phyloP scores from a whole-genome alignment of 2,797 vertebrate species.

The Xenopus petersii region DNA sequence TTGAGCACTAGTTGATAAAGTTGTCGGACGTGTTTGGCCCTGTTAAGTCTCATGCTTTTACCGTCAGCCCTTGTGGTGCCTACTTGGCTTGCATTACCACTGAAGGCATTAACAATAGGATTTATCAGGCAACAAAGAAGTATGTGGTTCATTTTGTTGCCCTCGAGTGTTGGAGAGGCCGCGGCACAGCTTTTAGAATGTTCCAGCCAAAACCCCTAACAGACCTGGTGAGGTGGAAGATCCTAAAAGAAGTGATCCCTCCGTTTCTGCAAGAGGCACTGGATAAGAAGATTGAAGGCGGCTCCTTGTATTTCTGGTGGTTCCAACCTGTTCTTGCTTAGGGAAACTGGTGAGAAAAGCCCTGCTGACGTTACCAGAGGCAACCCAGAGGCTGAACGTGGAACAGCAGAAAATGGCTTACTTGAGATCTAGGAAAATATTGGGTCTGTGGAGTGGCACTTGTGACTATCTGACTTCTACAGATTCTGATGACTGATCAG shows the following conservation, averaged over 20 bases:
- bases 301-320: slow-evolving; percentile 82
- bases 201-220: slow-evolving; percentile 81
- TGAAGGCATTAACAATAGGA: slow-evolving; percentile 74
- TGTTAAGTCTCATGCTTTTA: slow-evolving; percentile 77
- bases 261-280: slow-evolving; percentile 76
- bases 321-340: slow-evolving; percentile 85
- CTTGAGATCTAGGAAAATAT: slow-evolving; percentile 78
- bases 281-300: slow-evolving; percentile 79
- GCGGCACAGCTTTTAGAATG: slow-evolving; percentile 79
- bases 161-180: slow-evolving; percentile 78
- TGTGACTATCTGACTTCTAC: slow-evolving; percentile 83
- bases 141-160: slow-evolving; percentile 85
- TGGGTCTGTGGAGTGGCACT: slow-evolving; percentile 77
- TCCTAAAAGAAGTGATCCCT: slow-evolving; percentile 81
- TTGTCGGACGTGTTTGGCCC: slow-evolving; percentile 75
- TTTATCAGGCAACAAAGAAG: slow-evolving; percentile 74
- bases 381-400: slow-evolving; percentile 31
- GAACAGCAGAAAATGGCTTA: slow-evolving; percentile 67
- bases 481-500: slow-evolving; percentile 77
- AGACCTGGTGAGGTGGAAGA: slow-evolving; percentile 84
- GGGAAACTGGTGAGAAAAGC: slow-evolving; percentile 57
- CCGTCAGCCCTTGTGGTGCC: slow-evolving; percentile 81
- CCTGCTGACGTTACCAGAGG: slow-evolving; percentile 52
- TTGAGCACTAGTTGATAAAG: slow-evolving; percentile 79
- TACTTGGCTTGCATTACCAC: slow-evolving; percentile 82